Evolutionary conservation across 2,888 invertebrate genomes (phyloP).

Genomic region (Ormyrus pomaceus): DNA sequence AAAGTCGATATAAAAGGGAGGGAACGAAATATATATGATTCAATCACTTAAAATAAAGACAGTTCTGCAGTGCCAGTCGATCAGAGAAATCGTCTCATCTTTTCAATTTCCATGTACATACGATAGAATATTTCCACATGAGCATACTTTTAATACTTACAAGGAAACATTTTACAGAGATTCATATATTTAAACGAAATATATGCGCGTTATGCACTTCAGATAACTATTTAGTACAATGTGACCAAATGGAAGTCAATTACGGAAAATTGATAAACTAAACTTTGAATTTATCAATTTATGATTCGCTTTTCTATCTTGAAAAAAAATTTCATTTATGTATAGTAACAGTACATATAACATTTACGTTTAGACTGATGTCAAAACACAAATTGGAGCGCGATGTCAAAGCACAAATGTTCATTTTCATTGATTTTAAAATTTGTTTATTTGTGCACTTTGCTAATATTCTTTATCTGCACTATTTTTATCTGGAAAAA

Average conservation of each 20-base stretch:
- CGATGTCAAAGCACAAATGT: constrained; percentile 61
- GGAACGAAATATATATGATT: constrained; percentile 1
- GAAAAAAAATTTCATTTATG: constrained; percentile 61
- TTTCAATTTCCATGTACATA: too few relatives aligned
- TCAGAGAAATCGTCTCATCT: too few relatives aligned
- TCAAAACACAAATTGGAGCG: constrained; percentile 66
- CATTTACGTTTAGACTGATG: constrained; percentile 62
- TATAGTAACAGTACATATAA: constrained; percentile 58
- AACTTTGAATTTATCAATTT: too few relatives aligned
- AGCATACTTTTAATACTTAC: too few relatives aligned
- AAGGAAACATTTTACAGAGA: constrained; percentile 39
- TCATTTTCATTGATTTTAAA: constrained; percentile 19
- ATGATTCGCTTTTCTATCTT: constrained; percentile 29
- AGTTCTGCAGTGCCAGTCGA: too few relatives aligned
- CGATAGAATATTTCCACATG: too few relatives aligned
- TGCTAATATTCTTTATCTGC: not conserved
- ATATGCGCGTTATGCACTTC: too few relatives aligned
- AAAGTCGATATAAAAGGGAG: not conserved
- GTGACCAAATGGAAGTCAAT: too few relatives aligned
- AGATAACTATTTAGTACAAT: too few relatives aligned
- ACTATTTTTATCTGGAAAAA: too few relatives aligned
- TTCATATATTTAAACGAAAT: too few relatives aligned
- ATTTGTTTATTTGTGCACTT: constrained; percentile 33
- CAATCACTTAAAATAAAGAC: constrained; percentile 4
- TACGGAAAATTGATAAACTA: too few relatives aligned